Percentiles rank a stretch among this genome's conserved stretches.
Conservation (phyloP, 2,797 vertebrate species). For the Ammospiza maritima region DNA sequence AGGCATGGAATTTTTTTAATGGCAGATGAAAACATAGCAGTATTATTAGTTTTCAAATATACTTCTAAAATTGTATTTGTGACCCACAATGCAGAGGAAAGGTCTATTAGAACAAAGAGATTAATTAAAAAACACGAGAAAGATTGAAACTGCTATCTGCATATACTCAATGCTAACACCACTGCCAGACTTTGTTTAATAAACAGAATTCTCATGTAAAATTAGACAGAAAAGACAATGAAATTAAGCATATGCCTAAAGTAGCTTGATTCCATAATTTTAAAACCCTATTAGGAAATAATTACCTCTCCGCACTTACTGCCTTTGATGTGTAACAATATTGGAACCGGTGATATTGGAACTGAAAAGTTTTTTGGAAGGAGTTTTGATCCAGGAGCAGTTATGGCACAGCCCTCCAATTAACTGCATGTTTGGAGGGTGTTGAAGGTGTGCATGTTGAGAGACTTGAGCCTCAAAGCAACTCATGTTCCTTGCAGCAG, state of each 20-base stretch:
- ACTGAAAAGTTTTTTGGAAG: neutral
- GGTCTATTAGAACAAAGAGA: neutral
- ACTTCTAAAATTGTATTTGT: neutral
- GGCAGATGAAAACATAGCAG: neutral
- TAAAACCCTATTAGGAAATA: slow-evolving; percentile 31
- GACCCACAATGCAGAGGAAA: neutral
- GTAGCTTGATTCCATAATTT: neutral
- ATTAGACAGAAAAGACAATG: neutral
- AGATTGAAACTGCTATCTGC: neutral
- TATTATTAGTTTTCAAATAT: neutral
- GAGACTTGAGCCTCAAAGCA: neutral
- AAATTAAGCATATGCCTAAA: slow-evolving; percentile 10
- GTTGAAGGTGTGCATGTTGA: neutral
- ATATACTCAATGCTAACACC: neutral
- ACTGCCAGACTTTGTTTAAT: neutral
- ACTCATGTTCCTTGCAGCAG: neutral
- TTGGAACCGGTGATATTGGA: neutral
- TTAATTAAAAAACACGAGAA: neutral
- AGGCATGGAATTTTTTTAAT: neutral
- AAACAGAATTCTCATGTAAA: slow-evolving; percentile 15
- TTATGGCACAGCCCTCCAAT: neutral
- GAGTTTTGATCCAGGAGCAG: neutral
- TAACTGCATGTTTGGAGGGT: neutral
- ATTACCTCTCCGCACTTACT: neutral
- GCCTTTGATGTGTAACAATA: neutral